These are phyloP conservation scores for Meleagris gallopavo DNA, from an alignment of 2,113 vertebrate genomes.

Conservation along the genomic window DNA sequence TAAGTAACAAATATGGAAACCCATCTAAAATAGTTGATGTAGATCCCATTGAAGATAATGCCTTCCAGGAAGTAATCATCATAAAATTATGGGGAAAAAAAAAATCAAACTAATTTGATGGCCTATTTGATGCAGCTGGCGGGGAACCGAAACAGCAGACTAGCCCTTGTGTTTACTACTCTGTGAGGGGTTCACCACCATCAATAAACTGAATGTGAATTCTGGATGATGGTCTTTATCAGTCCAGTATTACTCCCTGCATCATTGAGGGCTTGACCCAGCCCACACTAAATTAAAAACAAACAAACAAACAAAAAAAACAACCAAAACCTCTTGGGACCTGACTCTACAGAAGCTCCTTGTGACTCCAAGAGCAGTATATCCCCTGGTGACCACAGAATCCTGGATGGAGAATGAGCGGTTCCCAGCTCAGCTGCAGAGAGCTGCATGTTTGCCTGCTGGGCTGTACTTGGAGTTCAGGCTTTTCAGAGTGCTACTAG, in stretches of 20 bases:
- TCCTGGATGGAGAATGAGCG: neutral
- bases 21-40: neutral
- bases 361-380: neutral
- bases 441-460: neutral
- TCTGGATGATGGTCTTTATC: conserved; percentile 44
- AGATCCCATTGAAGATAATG: neutral
- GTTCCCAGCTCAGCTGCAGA: neutral
- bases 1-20: conserved; percentile 26
- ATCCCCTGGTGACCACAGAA: neutral
- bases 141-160: conserved; percentile 43
- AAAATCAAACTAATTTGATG: conserved; percentile 26
- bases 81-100: neutral
- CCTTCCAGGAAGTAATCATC: conserved; percentile 17
- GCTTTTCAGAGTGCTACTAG: neutral
- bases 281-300: conserved; percentile 41
- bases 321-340: neutral
- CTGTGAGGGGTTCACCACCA: conserved; percentile 53
- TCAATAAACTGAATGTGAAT: conserved; percentile 69
- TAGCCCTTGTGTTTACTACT: conserved; percentile 53
- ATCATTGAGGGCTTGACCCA: conserved; percentile 14
- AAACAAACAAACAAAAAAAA: conserved; percentile 1
- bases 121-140: conserved; percentile 47
- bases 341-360: conserved; percentile 17
- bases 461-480: fast-evolving
- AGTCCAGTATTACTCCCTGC: neutral